Evolutionary conservation across 2,888 invertebrate genomes (phyloP).

Genomic region (Drosophila atripex): DNA sequence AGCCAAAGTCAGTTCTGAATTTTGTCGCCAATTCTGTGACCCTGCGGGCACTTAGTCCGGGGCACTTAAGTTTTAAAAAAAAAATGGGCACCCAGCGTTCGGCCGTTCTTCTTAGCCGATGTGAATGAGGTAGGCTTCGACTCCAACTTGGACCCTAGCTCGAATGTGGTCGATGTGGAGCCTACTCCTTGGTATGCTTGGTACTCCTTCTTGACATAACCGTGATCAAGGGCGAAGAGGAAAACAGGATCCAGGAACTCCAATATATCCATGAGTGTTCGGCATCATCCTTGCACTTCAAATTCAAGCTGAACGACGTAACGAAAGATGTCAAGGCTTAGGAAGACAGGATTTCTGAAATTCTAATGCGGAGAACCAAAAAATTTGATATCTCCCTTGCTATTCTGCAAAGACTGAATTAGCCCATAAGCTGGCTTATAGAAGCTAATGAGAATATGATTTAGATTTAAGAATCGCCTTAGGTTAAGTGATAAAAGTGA

Average conservation of each 20-base stretch:
- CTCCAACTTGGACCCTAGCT: neutral
- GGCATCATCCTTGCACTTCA: neutral
- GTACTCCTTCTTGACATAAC: slow-evolving; percentile 41
- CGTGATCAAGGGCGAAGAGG: slow-evolving; percentile 1
- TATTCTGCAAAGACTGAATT: neutral
- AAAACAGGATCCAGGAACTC: neutral
- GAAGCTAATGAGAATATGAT: slow-evolving; percentile 6
- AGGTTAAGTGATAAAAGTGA: slow-evolving; percentile 3
- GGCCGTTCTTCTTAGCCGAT: slow-evolving; percentile 13
- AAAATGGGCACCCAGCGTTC: neutral
- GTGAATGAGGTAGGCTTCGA: slow-evolving; percentile 1
- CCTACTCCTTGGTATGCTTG: slow-evolving; percentile 31
- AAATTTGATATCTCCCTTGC: neutral
- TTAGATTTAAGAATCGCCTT: neutral
- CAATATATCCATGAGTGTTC: neutral
- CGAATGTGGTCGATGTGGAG: slow-evolving; percentile 13
- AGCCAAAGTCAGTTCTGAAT: slow-evolving; percentile 86
- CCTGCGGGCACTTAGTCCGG: slow-evolving; percentile 75
- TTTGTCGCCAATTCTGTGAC: slow-evolving; percentile 85
- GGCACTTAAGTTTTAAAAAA: slow-evolving; percentile 62
- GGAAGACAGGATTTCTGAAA: neutral
- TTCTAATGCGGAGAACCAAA: neutral
- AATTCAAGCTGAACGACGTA: neutral
- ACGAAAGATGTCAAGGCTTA: neutral
- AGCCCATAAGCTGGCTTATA: neutral